A percentile compares a stretch with the other conserved stretches of the same genome.
phyloP scores from a whole-genome alignment of 2,113 vertebrate genomes.

The Erpornis zantholeuca region DNA sequence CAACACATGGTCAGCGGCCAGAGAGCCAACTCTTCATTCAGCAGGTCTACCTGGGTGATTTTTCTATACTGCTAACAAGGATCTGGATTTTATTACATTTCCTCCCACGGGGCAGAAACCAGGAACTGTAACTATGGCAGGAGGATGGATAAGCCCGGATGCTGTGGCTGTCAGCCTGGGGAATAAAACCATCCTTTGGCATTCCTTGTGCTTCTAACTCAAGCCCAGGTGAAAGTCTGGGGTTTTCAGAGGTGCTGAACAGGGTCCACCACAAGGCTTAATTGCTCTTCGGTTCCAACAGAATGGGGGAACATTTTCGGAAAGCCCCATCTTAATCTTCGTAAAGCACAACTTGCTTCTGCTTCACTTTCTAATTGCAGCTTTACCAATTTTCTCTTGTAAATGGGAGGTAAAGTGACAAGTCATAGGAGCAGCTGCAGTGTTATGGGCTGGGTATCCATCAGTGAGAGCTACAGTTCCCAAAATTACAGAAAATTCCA shows the following conservation, averaged over 20 bases:
- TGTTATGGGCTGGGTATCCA: accelerated
- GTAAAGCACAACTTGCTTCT: not conserved
- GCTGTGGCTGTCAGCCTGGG: not conserved
- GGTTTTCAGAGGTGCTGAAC: not conserved
- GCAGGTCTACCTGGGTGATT: not conserved
- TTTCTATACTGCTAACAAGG: not conserved
- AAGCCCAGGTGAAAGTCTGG: not conserved
- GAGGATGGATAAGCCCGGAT: not conserved
- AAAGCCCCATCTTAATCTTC: not conserved
- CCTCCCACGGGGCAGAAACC: not conserved
- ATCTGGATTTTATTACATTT: not conserved
- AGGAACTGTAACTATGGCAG: not conserved
- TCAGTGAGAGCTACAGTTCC: not conserved
- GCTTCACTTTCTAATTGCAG: not conserved
- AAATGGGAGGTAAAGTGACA: not conserved
- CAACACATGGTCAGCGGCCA: accelerated
- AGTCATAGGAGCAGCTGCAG: not conserved
- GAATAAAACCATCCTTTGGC: not conserved
- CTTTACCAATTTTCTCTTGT: not conserved
- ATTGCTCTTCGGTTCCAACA: not conserved
- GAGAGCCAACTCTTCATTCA: not conserved
- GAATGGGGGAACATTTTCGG: not conserved
- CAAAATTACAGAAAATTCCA: not conserved
- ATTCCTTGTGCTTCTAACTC: not conserved
- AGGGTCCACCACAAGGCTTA: not conserved